Conservation (phyloP, 2,888 invertebrate genomes). For the Leucophora obtusa region DNA sequence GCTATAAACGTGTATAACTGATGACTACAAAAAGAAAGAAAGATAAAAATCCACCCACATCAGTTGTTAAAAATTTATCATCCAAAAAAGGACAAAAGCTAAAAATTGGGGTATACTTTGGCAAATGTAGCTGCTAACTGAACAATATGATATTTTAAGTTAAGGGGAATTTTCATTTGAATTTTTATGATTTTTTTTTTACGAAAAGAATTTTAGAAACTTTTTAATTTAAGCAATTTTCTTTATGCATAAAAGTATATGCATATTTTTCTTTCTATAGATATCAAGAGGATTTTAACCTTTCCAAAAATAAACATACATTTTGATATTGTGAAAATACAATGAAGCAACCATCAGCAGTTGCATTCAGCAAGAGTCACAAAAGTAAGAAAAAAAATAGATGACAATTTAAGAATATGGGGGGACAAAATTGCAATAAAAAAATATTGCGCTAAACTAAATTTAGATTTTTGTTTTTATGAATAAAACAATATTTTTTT, state of each 20-base stretch:
- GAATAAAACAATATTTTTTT: background rate
- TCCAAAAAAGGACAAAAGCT: no score
- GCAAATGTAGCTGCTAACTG: no score
- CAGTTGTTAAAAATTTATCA: no score
- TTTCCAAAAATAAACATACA: conserved; percentile 60
- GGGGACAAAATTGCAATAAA: background rate
- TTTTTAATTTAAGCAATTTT: background rate
- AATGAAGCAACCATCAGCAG: background rate
- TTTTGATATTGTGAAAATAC: background rate
- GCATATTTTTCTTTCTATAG: background rate
- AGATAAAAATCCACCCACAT: background rate
- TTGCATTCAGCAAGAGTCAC: background rate
- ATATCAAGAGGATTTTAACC: conserved; percentile 63
- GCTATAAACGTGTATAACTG: background rate
- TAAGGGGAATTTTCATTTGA: background rate
- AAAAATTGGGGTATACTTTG: no score
- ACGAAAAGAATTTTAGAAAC: background rate
- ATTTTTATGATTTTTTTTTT: background rate
- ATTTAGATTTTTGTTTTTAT: background rate
- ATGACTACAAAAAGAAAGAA: background rate
- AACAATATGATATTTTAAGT: no score
- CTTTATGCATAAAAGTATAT: background rate
- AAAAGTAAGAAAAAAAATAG: background rate
- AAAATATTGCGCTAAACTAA: conserved; percentile 1
- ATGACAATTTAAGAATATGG: conserved; percentile 2